Evolutionary conservation across 2,888 invertebrate genomes (phyloP).

Genomic region (Camptogramma bilineatum): DNA sequence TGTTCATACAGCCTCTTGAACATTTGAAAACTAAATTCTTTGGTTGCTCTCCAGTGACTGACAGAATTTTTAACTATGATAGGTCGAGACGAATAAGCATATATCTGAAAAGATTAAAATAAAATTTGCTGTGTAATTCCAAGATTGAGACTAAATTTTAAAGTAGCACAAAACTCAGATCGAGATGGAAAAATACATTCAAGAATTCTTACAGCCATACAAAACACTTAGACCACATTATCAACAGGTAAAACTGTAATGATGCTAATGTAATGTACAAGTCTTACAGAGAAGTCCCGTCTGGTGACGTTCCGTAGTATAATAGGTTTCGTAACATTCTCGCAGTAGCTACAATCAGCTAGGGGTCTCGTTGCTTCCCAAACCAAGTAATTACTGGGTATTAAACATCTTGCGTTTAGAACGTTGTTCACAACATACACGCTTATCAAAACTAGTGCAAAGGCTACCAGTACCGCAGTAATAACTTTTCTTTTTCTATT

Average conservation of each 20-base stretch:
- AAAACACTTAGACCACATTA: no score
- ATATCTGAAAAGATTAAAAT: slow-evolving; percentile 67
- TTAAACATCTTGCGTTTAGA: slow-evolving; percentile 89
- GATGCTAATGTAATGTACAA: slow-evolving; percentile 6
- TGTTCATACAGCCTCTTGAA: slow-evolving; percentile 89
- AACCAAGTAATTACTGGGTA: slow-evolving; percentile 93
- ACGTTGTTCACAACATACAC: slow-evolving; percentile 62
- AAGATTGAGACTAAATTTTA: not conserved
- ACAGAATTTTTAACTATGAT: slow-evolving; percentile 92
- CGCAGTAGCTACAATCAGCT: slow-evolving; percentile 92
- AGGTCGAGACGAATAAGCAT: slow-evolving; percentile 92
- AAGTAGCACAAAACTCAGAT: no score
- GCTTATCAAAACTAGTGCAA: slow-evolving; percentile 59
- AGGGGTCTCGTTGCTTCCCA: slow-evolving; percentile 95
- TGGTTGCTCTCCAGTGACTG: slow-evolving; percentile 90
- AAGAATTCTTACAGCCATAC: no score
- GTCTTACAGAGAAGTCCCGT: slow-evolving; percentile 87
- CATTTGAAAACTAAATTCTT: slow-evolving; percentile 87
- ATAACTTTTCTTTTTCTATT: slow-evolving; percentile 54
- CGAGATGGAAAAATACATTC: no score
- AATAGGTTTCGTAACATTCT: slow-evolving; percentile 87
- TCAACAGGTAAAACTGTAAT: no score
- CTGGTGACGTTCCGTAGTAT: slow-evolving; percentile 89
- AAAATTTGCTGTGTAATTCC: not conserved
- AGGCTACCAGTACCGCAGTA: slow-evolving; percentile 50